Conservation (phyloP, 35 echinoderm and acorn worm genomes). For the Ophiothrix spiculata region DNA sequence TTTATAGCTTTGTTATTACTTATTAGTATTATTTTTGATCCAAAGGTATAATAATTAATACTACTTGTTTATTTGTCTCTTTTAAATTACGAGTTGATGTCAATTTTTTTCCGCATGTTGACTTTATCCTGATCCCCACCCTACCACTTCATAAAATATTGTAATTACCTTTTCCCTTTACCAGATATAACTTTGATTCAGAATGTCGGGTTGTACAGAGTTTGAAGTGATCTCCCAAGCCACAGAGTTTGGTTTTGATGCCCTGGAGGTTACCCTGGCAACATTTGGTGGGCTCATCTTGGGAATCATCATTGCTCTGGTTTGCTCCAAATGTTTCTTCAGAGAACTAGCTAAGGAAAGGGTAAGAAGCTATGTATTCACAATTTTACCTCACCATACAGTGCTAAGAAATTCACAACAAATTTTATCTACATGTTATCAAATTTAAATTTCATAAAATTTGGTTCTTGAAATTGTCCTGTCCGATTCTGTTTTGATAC, state of each 20-base stretch:
- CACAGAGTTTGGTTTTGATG: conserved; percentile 16
- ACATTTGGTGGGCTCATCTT: conserved; percentile 51
- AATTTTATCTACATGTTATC: neutral
- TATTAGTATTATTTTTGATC: no score
- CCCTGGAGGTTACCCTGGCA: conserved; percentile 35
- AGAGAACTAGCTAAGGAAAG: conserved; percentile 67
- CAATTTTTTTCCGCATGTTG: no score
- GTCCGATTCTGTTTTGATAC: no score
- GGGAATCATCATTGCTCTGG: conserved; percentile 49
- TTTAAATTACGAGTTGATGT: no score
- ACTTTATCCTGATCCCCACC: no score
- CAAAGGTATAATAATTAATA: no score
- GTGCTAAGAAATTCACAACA: neutral
- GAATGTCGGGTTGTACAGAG: conserved; percentile 42
- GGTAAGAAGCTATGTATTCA: conserved; percentile 33
- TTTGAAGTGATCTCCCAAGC: conserved; percentile 40
- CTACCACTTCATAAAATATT: no score
- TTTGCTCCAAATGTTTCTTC: conserved; percentile 56
- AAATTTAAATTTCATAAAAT: neutral
- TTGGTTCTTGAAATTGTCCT: neutral
- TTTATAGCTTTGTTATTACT: no score
- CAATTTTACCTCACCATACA: neutral
- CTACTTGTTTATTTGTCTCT: no score
- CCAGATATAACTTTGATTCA: conserved; percentile 1
- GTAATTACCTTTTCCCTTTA: no score